Percentiles rank a stretch among this genome's conserved stretches.
Conservation (phyloP, 2,797 vertebrate genomes). For the Enteromius argenteus region DNA sequence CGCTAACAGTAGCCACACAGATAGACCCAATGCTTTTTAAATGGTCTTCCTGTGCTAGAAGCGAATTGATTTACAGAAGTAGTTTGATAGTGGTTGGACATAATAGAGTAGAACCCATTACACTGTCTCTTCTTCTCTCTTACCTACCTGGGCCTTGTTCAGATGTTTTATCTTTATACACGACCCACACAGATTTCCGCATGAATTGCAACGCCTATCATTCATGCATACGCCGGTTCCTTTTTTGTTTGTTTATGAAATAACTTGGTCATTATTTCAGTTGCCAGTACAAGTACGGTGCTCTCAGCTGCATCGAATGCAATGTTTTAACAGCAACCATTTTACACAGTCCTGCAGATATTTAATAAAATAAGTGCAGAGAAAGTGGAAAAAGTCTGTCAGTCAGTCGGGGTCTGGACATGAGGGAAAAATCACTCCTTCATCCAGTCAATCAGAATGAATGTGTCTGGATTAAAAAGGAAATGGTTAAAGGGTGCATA, state of each 20-base stretch:
- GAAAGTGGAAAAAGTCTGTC: neutral
- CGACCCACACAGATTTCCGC: neutral
- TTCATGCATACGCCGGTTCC: neutral
- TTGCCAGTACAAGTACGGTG: neutral
- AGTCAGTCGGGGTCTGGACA: neutral
- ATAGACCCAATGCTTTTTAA: conserved; percentile 23
- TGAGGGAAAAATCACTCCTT: conserved; percentile 5
- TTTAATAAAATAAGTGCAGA: neutral
- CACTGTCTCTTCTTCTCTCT: neutral
- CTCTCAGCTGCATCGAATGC: neutral
- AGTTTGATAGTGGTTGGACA: conserved; percentile 4
- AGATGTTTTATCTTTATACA: conserved; percentile 8
- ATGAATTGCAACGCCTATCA: neutral
- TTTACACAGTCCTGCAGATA: neutral
- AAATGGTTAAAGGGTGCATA: conserved; percentile 17
- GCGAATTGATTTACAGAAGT: conserved; percentile 34
- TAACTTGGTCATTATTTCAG: neutral
- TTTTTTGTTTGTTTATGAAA: conserved; percentile 9
- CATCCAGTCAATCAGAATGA: neutral
- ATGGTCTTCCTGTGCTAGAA: neutral
- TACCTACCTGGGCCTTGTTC: neutral
- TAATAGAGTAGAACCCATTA: neutral
- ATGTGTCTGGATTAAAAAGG: conserved; percentile 32
- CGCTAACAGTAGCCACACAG: conserved; percentile 37
- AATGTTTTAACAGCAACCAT: neutral